Base-by-base conservation (phyloP, 2,888 invertebrate species). In the Platypus cylindrus region DNA sequence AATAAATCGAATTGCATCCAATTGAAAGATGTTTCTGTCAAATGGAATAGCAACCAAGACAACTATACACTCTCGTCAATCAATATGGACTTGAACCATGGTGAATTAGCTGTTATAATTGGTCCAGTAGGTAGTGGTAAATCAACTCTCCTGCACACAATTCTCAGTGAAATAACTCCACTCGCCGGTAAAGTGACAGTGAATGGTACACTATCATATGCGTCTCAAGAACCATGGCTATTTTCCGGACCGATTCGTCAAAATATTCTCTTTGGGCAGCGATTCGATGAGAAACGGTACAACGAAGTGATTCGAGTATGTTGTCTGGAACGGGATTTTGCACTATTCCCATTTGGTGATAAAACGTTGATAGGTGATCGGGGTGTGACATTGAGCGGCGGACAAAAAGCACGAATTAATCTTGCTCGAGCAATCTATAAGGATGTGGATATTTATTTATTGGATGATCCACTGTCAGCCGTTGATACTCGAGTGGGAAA, bases 381-480 rank as follows among this genome's bases (percentile, higher is more conserved):
- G 28, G 83, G 83, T 3, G 71, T 76, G 3, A 73, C 72, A 35
- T 59, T 84, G 20, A 78, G 78, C 54, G 82, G 74, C 53, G 83
- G 89, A 3, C 90, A 90, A 57, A 77, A 82, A 45, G 89, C 90
- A 0, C 71, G 91, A 43, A 80, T 93, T 33, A 85, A 83, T 33
- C 67, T 93, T 24, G 87, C 86, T 0, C 72, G 90, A 45, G 79
- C 86, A 0, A 73, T 89, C 2, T 90, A 89, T 60, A 75, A 78
- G 30, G 74, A 85, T 34, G 77, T 84, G 0, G 84, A 86, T 44
- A 78, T 90, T 42, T 90, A 87, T 54, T 61, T 91, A 8, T 63
- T 91, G 32, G 90, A 91, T 56, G 90, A 91, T 63, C 90, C 90
- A 0, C 64, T 91, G 17, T 80, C 86, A 43, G 90, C 90, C 0